These are phyloP conservation scores for Hydrolagus colliei DNA, from an alignment of 2,797 vertebrate genomes.

Conservation along the genomic window DNA sequence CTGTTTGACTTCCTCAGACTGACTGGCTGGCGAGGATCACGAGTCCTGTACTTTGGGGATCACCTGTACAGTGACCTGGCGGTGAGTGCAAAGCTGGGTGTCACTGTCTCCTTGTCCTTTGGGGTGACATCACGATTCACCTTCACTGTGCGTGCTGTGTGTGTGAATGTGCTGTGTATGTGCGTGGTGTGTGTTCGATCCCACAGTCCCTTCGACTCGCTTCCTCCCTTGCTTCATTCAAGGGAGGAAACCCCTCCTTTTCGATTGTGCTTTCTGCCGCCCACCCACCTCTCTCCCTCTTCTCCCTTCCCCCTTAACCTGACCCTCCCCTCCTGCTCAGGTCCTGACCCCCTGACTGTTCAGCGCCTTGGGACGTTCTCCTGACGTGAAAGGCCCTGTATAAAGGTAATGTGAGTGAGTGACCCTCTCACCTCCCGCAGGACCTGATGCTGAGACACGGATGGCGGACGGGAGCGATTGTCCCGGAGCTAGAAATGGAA, in stretches of 20 bases:
- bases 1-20: constrained; percentile 65
- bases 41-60: constrained; percentile 67
- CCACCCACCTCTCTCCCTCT: too few species aligned
- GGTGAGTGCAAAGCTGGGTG: constrained; percentile 45
- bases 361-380: too few species aligned
- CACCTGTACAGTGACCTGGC: constrained; percentile 70
- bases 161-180: background rate
- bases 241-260: too few species aligned
- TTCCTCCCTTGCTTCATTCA: too few species aligned
- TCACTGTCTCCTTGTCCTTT: background rate
- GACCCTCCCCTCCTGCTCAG: too few species aligned
- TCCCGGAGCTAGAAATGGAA: constrained; percentile 63
- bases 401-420: background rate
- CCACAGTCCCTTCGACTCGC: too few species aligned
- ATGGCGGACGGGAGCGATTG: constrained; percentile 66
- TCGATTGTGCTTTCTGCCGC: too few species aligned
- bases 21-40: constrained; percentile 65
- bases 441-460: constrained; percentile 65
- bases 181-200: too few species aligned
- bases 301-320: too few species aligned
- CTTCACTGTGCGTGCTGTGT: background rate
- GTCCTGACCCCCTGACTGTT: too few species aligned
- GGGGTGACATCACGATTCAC: background rate
- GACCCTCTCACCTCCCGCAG: constrained; percentile 39
- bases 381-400: too few species aligned